Percentiles rank a stretch among this genome's conserved stretches.
Evolutionary conservation across 1,140 invertebrate genomes (phyloP).

Genomic region (Pollicipes pollicipes): DNA sequence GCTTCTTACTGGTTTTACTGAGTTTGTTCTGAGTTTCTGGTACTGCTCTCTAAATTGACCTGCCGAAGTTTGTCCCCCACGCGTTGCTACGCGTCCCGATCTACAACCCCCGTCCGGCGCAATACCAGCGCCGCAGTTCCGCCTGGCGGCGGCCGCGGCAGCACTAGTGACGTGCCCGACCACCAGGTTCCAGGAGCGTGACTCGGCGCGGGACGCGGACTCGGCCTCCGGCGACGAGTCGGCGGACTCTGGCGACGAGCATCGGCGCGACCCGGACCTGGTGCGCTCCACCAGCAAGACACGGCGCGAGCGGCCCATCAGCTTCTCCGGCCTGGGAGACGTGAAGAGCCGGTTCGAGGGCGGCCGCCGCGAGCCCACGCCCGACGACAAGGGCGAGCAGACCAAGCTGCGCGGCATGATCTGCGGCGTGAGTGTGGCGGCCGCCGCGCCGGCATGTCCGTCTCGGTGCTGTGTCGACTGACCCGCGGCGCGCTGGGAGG

Average conservation of each 20-base stretch:
- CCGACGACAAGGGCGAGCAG: slow-evolving; percentile 69
- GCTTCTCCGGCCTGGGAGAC: slow-evolving; percentile 65
- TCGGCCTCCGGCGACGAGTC: background rate
- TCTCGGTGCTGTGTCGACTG: too few species aligned
- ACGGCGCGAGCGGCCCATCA: slow-evolving; percentile 44
- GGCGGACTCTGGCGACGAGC: background rate
- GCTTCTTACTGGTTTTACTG: too few species aligned
- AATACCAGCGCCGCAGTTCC: too few species aligned
- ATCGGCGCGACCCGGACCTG: background rate
- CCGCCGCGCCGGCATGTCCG: too few species aligned
- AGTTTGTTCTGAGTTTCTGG: too few species aligned
- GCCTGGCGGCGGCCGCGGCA: background rate
- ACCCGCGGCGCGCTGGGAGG: too few species aligned
- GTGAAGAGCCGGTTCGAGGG: slow-evolving; percentile 32
- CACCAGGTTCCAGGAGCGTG: background rate
- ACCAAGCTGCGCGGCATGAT: slow-evolving; percentile 60
- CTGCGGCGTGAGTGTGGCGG: slow-evolving; percentile 44
- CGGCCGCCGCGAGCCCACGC: slow-evolving; percentile 36
- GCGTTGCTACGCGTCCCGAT: too few species aligned
- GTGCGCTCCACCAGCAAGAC: too few species aligned
- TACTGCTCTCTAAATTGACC: too few species aligned
- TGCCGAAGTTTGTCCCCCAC: too few species aligned
- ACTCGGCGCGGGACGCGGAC: background rate
- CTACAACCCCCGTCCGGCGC: too few species aligned
- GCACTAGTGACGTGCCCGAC: background rate